Evolutionary conservation across 2,888 invertebrate genomes (phyloP).

Genomic region (Cephus pygmeus): DNA sequence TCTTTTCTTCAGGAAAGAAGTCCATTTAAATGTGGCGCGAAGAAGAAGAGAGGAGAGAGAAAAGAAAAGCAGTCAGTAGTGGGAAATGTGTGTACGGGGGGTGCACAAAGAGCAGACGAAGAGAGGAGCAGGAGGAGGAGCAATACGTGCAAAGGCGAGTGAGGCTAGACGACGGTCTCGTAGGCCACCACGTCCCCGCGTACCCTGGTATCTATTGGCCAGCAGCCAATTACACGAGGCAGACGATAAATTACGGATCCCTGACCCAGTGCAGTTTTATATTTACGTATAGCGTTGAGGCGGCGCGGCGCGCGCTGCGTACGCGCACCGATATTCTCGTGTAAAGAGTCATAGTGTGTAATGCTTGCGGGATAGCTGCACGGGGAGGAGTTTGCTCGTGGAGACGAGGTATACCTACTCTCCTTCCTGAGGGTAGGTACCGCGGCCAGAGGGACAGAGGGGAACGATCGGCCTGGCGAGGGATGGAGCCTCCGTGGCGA

Average conservation of each 20-base stretch:
- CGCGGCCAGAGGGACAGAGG: constrained; percentile 19
- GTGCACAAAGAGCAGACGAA: too few relatives aligned
- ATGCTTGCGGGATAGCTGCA: neutral
- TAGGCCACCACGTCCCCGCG: constrained; percentile 14
- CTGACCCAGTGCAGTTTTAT: constrained; percentile 66
- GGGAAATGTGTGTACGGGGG: too few relatives aligned
- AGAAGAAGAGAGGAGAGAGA: too few relatives aligned
- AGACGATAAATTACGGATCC: constrained; percentile 63
- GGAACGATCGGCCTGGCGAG: constrained; percentile 11
- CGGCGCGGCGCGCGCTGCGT: constrained; percentile 18
- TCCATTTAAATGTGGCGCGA: too few relatives aligned
- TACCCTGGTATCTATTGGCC: constrained; percentile 55
- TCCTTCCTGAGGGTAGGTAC: constrained; percentile 21
- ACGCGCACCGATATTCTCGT: constrained; percentile 7
- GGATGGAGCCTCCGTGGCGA: constrained; percentile 12
- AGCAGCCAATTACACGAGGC: constrained; percentile 56
- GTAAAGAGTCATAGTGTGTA: constrained; percentile 9
- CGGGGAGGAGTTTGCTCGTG: constrained; percentile 1
- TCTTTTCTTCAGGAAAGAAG: too few relatives aligned
- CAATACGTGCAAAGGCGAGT: too few relatives aligned
- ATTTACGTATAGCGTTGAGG: constrained; percentile 47
- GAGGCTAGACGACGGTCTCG: too few relatives aligned
- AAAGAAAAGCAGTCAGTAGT: too few relatives aligned
- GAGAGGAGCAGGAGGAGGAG: too few relatives aligned
- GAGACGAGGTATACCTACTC: neutral